These are phyloP conservation scores for Macrophya alboannulata DNA, from an alignment of 2,888 invertebrate genomes.

Conservation along the genomic window DNA sequence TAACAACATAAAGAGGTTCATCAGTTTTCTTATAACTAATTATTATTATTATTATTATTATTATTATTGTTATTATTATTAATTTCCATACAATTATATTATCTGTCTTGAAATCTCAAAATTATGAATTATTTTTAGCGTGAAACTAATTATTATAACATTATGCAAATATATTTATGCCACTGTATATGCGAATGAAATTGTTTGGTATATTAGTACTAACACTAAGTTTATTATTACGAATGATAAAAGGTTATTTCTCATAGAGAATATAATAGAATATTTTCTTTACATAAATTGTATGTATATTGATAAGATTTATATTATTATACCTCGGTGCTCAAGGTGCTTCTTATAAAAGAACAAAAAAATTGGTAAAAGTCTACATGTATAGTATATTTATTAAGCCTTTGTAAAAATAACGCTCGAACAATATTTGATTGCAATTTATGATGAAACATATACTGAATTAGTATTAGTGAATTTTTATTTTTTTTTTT, in stretches of 20 bases:
- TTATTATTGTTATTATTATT: neutral
- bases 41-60: neutral
- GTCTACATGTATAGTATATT: neutral
- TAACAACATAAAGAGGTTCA: conserved; percentile 19
- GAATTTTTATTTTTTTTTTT: conserved; percentile 58
- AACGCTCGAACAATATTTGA: conserved; percentile 20
- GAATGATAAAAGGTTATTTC: conserved; percentile 34
- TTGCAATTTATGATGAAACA: conserved; percentile 22
- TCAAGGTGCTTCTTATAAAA: neutral
- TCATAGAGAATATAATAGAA: conserved; percentile 38
- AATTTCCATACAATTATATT: neutral
- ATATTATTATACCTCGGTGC: conserved; percentile 34
- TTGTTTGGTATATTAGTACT: conserved; percentile 23
- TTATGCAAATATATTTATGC: conserved; percentile 24
- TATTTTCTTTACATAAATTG: conserved; percentile 8
- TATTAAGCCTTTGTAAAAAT: conserved; percentile 25
- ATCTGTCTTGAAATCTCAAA: conserved; percentile 7
- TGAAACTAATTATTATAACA: neutral
- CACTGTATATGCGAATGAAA: conserved; percentile 4
- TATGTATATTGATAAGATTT: conserved; percentile 1
- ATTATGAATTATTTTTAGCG: neutral
- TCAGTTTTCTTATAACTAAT: neutral
- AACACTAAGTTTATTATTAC: neutral
- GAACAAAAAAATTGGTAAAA: neutral
- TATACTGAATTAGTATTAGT: conserved; percentile 28